phyloP scores from a whole-genome alignment of 2,888 invertebrate species.

The Dermolepida albohirtum region DNA sequence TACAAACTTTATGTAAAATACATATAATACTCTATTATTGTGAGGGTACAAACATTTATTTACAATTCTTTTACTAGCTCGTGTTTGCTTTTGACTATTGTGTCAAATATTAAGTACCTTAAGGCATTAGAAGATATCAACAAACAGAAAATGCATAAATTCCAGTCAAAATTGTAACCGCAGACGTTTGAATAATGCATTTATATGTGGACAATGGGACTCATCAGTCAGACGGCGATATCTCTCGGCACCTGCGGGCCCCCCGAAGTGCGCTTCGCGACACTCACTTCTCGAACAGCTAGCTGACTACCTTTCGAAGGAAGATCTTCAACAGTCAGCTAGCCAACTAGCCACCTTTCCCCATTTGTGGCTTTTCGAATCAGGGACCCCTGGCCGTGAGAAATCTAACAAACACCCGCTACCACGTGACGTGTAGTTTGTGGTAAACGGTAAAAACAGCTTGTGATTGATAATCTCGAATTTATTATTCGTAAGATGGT shows the following conservation, averaged over 20 bases:
- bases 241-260: slow-evolving; percentile 56
- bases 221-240: slow-evolving; percentile 54
- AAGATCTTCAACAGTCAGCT: slow-evolving; percentile 22
- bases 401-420: slow-evolving; percentile 49
- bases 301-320: slow-evolving; percentile 17
- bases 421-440: slow-evolving; percentile 46
- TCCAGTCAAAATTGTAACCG: slow-evolving; percentile 3
- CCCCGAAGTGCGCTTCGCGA: slow-evolving; percentile 47
- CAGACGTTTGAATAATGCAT: slow-evolving; percentile 20
- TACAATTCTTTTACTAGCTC: no score
- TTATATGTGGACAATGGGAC: slow-evolving; percentile 49
- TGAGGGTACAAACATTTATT: no score
- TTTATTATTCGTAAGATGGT: not conserved
- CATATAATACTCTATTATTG: no score
- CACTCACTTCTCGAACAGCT: slow-evolving; percentile 34
- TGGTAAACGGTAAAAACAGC: slow-evolving; percentile 19
- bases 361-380: no score
- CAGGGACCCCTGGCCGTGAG: slow-evolving; percentile 44
- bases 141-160: no score
- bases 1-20: no score
- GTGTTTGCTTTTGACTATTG: no score
- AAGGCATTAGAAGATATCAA: no score
- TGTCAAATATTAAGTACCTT: no score
- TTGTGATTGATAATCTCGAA: slow-evolving; percentile 8
- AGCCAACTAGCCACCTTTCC: not conserved